Evolutionary conservation across 2,113 vertebrate genomes (phyloP).

Genomic region (human): DNA sequence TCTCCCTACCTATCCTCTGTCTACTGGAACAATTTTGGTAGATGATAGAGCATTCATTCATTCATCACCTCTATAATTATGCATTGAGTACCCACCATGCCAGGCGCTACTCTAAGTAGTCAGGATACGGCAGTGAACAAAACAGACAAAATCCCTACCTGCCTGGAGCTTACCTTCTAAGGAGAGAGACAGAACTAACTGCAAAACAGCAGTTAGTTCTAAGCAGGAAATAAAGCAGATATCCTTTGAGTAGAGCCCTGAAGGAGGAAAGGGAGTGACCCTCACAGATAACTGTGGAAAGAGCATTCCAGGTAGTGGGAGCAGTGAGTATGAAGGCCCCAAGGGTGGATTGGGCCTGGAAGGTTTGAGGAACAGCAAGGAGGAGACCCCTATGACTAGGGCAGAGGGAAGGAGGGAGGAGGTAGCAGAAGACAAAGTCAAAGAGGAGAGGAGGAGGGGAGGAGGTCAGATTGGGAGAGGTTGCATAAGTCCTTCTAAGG

Average conservation of each 20-base stretch:
- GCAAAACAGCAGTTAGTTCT: not conserved
- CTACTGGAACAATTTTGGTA: not conserved
- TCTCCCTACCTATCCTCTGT: not conserved
- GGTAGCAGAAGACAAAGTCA: not conserved
- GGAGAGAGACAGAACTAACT: not conserved
- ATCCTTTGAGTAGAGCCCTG: not conserved
- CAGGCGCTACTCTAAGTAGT: not conserved
- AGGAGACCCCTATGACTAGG: not conserved
- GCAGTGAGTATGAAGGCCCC: not conserved
- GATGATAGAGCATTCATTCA: not conserved
- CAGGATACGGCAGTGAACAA: not conserved
- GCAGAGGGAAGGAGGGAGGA: no score
- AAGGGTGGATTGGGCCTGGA: not conserved
- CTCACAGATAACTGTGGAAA: not conserved
- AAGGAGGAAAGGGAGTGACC: not conserved
- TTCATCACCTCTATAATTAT: not conserved
- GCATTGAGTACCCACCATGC: not conserved
- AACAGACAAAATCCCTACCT: not conserved
- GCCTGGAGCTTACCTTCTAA: not conserved
- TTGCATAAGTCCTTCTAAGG: not conserved
- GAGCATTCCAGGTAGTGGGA: not conserved
- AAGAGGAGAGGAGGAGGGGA: not conserved
- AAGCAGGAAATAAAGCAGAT: not conserved
- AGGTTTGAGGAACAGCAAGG: not conserved
- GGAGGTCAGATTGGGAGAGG: not conserved